Evolutionary conservation across 2,888 invertebrate species (phyloP).

Genomic region (Cerceris rybyensis): DNA sequence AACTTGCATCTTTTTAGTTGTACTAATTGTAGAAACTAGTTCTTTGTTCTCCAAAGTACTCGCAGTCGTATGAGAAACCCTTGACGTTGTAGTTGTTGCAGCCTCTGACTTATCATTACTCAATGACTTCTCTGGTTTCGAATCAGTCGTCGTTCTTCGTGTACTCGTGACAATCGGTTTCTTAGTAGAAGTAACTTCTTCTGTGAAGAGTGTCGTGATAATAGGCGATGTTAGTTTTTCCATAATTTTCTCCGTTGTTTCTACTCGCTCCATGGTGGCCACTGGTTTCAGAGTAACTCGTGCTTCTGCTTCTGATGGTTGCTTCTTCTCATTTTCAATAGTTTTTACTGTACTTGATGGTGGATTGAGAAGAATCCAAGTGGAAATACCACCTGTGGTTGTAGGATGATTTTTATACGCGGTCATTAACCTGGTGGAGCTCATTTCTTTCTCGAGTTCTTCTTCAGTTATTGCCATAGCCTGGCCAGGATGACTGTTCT

Average conservation of each 20-base stretch:
- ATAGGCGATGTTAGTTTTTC: constrained; percentile 79
- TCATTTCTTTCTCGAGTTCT: constrained; percentile 84
- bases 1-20: constrained; percentile 48
- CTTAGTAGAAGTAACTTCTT: constrained; percentile 59
- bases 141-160: constrained; percentile 38
- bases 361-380: constrained; percentile 89
- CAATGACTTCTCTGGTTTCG: constrained; percentile 27
- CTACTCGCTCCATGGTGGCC: constrained; percentile 69
- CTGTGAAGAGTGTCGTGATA: constrained; percentile 79
- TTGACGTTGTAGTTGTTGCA: constrained; percentile 33
- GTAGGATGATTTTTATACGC: constrained; percentile 82
- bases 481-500: constrained; percentile 84
- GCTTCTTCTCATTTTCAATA: constrained; percentile 24
- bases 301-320: constrained; percentile 52
- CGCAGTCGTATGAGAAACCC: constrained; percentile 28
- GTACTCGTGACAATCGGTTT: constrained; percentile 60
- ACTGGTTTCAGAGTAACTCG: constrained; percentile 58
- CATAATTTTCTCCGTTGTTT: constrained; percentile 80
- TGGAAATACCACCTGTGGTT: constrained; percentile 87
- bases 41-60: constrained; percentile 25
- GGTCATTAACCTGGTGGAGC: constrained; percentile 64
- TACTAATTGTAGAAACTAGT: neutral
- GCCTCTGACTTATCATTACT: constrained; percentile 25
- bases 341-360: constrained; percentile 78
- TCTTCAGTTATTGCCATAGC: constrained; percentile 87